phyloP scores from a whole-genome alignment of 1,140 invertebrate genomes.

The Caenorhabditis latens region DNA sequence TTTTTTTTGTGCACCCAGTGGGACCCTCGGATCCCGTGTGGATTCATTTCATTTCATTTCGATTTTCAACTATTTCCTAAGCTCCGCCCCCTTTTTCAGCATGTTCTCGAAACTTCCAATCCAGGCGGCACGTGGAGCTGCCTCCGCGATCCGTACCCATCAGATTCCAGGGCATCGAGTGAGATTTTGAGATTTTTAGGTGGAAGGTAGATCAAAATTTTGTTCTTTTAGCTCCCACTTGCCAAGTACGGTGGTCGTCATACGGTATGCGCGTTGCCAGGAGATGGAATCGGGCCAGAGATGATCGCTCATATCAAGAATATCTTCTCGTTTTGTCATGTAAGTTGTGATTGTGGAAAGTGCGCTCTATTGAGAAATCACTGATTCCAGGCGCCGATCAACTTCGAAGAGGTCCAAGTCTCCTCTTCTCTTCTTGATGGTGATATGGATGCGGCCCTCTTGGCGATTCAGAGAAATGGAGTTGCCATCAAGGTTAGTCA shows the following conservation, averaged over 20 bases:
- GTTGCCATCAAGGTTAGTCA: conserved; percentile 82
- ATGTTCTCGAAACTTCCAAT: conserved; percentile 53
- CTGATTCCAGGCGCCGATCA: conserved; percentile 90
- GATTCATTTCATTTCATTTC: neutral
- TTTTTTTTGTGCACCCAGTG: neutral
- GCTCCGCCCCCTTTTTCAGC: neutral
- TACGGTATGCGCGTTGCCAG: conserved; percentile 91
- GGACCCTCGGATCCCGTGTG: conserved; percentile 20
- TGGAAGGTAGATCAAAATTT: conserved; percentile 8
- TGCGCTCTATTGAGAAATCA: neutral
- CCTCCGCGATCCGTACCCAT: conserved; percentile 68
- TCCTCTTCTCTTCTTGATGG: conserved; percentile 86
- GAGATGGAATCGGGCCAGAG: conserved; percentile 94
- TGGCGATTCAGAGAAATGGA: conserved; percentile 94
- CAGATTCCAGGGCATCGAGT: conserved; percentile 65
- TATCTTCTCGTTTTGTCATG: conserved; percentile 82
- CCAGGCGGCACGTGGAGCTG: conserved; percentile 15
- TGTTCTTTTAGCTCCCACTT: conserved; percentile 61
- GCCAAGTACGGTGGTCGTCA: conserved; percentile 94
- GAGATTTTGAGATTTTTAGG: conserved; percentile 12
- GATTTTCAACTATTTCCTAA: neutral
- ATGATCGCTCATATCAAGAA: conserved; percentile 91
- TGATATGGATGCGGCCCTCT: conserved; percentile 92
- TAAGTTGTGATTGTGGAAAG: conserved; percentile 59
- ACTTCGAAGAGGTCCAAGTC: conserved; percentile 94